phyloP scores from a whole-genome alignment of 2,797 vertebrate genomes.

The Syngnathus acus region DNA sequence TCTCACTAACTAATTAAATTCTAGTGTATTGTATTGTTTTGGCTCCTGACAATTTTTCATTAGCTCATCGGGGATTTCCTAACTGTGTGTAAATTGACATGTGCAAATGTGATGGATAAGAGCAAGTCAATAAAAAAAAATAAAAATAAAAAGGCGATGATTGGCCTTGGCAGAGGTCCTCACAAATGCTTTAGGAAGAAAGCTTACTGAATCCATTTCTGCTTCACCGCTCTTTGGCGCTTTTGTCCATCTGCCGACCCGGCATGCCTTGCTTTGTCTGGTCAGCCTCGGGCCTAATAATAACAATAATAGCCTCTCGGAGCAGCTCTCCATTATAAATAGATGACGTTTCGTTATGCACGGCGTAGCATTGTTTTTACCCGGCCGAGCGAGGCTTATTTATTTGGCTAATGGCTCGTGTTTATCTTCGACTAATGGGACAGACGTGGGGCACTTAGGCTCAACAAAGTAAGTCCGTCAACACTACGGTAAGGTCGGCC shows the following conservation, averaged over 20 bases:
- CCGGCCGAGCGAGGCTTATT: conserved; percentile 35
- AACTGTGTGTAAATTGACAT: not conserved
- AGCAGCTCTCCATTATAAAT: conserved; percentile 34
- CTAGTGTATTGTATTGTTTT: too few species aligned
- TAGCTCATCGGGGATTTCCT: not conserved
- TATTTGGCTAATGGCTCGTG: conserved; percentile 56
- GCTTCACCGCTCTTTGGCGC: conserved; percentile 19
- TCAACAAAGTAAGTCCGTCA: conserved; percentile 40
- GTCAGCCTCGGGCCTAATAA: conserved; percentile 17
- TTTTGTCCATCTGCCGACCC: conserved; percentile 26
- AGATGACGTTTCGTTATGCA: conserved; percentile 38
- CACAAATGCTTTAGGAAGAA: not conserved
- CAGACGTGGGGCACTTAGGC: conserved; percentile 39
- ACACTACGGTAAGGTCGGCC: conserved; percentile 23
- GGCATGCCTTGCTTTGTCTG: conserved; percentile 32
- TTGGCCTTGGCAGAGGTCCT: not conserved
- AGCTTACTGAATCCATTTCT: conserved; percentile 15
- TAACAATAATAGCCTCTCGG: conserved; percentile 17
- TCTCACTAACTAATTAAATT: too few species aligned
- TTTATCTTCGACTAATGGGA: conserved; percentile 60
- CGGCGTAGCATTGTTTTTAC: conserved; percentile 48
- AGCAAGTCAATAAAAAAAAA: not conserved
- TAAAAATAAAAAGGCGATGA: not conserved
- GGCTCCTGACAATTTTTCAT: not conserved
- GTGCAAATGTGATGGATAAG: not conserved